Percentiles rank a stretch among this genome's conserved stretches.
These are phyloP conservation scores for Pseudomyrmex sp. DNA, from an alignment of 1,140 invertebrate species.

Conservation along the genomic window DNA sequence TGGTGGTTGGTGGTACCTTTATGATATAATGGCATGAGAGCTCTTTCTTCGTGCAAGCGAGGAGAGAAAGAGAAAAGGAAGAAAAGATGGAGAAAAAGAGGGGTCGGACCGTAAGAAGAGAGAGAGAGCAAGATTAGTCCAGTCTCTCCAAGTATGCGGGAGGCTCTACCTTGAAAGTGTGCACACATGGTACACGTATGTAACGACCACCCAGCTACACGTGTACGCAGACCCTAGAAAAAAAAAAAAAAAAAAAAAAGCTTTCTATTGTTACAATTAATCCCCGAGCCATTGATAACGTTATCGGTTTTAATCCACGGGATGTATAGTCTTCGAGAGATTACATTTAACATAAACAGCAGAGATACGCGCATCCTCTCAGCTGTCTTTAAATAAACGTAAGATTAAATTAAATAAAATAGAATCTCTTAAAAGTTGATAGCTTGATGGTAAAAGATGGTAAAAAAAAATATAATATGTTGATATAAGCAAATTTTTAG, in stretches of 20 bases:
- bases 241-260: slow-evolving; percentile 67
- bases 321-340: too few relatives aligned
- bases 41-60: slow-evolving; percentile 35
- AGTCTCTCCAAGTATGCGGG: slow-evolving; percentile 61
- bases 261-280: slow-evolving; percentile 6
- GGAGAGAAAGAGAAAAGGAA: slow-evolving; percentile 7
- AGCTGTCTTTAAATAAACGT: too few relatives aligned
- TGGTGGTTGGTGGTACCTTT: slow-evolving; percentile 69
- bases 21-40: slow-evolving; percentile 76
- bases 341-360: too few relatives aligned
- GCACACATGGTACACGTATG: slow-evolving; percentile 28
- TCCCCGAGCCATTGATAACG: not conserved
- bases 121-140: not conserved
- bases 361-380: too few relatives aligned
- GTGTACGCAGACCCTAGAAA: slow-evolving; percentile 31
- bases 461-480: too few relatives aligned
- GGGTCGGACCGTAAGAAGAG: not conserved
- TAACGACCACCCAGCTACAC: slow-evolving; percentile 74
- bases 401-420: too few relatives aligned
- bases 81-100: slow-evolving; percentile 20
- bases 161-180: slow-evolving; percentile 39
- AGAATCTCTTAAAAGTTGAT: too few relatives aligned
- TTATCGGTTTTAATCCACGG: slow-evolving; percentile 10
- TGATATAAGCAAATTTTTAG: not conserved
- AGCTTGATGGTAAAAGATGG: too few relatives aligned